Conservation (phyloP, 2,797 vertebrate species). For the Lophotriccus pileatus region DNA sequence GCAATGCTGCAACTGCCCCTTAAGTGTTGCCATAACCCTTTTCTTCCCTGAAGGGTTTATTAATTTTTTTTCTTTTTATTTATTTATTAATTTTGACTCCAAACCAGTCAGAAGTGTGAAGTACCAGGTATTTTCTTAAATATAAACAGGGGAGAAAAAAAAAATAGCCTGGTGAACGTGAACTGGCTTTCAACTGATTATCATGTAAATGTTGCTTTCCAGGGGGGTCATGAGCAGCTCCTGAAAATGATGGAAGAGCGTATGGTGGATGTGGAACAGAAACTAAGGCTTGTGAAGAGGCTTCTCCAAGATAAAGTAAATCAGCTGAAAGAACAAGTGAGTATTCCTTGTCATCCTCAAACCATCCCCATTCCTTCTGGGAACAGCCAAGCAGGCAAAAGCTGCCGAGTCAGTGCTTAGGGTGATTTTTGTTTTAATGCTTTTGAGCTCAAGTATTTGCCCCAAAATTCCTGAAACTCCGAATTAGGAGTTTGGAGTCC, state of each 20-base stretch:
- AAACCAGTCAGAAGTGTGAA: neutral
- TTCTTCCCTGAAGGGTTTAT: neutral
- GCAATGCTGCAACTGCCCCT: neutral
- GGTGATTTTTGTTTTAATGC: neutral
- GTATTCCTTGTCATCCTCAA: neutral
- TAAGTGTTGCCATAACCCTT: neutral
- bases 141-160: neutral
- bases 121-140: neutral
- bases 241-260: slow-evolving; percentile 88
- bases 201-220: slow-evolving; percentile 12
- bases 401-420: neutral
- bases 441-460: neutral
- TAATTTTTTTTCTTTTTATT: neutral
- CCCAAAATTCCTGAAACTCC: neutral
- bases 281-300: slow-evolving; percentile 89
- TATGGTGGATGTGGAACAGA: slow-evolving; percentile 91
- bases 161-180: rapidly evolving
- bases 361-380: neutral
- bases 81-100: neutral
- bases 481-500: neutral
- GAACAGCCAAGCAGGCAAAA: neutral
- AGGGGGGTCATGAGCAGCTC: slow-evolving; percentile 76
- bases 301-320: slow-evolving; percentile 92
- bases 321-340: slow-evolving; percentile 94
- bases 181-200: neutral